These are phyloP conservation scores for Hippocampus barbouri DNA, from an alignment of 2,113 vertebrate species.

Conservation along the genomic window DNA sequence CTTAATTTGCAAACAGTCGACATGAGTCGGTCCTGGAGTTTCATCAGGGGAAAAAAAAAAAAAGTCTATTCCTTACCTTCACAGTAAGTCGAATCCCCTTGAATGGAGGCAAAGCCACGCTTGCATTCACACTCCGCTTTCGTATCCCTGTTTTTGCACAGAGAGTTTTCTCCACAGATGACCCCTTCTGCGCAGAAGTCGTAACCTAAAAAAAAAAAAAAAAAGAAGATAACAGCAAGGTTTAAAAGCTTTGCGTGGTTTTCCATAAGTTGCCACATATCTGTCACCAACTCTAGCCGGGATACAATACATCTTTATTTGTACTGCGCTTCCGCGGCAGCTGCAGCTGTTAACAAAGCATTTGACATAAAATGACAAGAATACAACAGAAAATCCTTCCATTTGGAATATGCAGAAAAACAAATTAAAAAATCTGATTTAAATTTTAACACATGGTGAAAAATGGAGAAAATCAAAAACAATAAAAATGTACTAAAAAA, in stretches of 20 bases:
- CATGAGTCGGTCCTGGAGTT: conserved; percentile 5
- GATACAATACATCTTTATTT: too few species aligned
- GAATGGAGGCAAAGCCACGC: conserved; percentile 82
- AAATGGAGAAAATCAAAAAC: too few species aligned
- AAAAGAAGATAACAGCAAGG: background rate
- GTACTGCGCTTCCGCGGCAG: too few species aligned
- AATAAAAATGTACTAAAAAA: too few species aligned
- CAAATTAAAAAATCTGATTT: too few species aligned
- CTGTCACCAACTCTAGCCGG: background rate
- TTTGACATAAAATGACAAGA: too few species aligned
- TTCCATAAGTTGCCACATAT: conserved; percentile 12
- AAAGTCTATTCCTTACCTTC: conserved; percentile 79
- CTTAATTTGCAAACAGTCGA: background rate
- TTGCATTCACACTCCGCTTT: conserved; percentile 91
- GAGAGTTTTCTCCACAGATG: conserved; percentile 89
- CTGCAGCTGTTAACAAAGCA: too few species aligned
- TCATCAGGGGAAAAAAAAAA: conserved; percentile 3
- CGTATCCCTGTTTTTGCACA: conserved; percentile 89
- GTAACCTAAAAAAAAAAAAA: conserved; percentile 77
- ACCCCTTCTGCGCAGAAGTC: conserved; percentile 92
- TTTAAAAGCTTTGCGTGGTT: conserved; percentile 8
- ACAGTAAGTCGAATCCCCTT: conserved; percentile 86
- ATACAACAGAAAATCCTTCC: too few species aligned
- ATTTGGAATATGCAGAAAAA: too few species aligned
- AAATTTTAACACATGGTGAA: too few species aligned